Conservation (phyloP, 2,797 vertebrate genomes). For the Clarias fuscus region DNA sequence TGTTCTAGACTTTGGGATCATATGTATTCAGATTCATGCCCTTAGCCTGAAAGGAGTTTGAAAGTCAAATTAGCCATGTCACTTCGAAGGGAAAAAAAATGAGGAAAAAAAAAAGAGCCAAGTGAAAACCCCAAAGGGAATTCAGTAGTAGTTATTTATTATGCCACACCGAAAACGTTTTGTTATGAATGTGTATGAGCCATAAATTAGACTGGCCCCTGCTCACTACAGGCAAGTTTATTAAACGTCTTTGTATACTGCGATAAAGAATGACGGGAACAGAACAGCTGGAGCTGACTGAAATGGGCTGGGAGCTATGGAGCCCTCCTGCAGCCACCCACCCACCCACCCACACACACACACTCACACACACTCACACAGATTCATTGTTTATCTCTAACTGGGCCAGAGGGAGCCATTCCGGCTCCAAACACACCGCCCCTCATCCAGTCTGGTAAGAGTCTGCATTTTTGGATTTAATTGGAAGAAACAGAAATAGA, state of each 20-base stretch:
- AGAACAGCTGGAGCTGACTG: constrained; percentile 62
- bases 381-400: constrained; percentile 70
- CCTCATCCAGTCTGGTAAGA: constrained; percentile 57
- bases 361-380: not conserved
- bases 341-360: constrained; percentile 38
- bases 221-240: constrained; percentile 28
- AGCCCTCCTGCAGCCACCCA: constrained; percentile 31
- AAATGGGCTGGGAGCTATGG: constrained; percentile 58
- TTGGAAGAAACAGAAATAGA: constrained; percentile 61
- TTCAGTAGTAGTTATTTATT: not conserved
- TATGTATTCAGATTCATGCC: too few species aligned
- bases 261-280: constrained; percentile 53
- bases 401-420: constrained; percentile 72
- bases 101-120: not conserved
- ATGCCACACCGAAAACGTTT: not conserved
- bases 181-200: not conserved
- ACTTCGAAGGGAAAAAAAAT: not conserved
- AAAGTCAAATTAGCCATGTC: not conserved
- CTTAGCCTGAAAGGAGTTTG: too few species aligned
- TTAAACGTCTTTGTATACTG: constrained; percentile 47
- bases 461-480: constrained; percentile 68
- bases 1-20: too few species aligned
- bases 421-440: constrained; percentile 63
- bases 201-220: constrained; percentile 40
- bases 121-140: not conserved